These are phyloP conservation scores for Atrina japonica DNA, from an alignment of 2,888 invertebrate genomes.

Conservation along the genomic window DNA sequence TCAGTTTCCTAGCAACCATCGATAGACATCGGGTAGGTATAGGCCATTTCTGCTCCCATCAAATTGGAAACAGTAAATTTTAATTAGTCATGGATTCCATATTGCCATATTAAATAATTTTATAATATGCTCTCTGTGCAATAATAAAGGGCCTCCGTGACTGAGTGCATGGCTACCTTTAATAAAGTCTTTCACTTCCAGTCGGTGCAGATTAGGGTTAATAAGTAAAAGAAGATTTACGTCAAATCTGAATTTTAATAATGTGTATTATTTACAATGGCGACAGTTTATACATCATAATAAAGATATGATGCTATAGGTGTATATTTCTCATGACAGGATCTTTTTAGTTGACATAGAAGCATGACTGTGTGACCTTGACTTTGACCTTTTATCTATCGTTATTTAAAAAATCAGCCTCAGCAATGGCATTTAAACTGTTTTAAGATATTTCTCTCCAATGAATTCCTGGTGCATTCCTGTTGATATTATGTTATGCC, in stretches of 20 bases:
- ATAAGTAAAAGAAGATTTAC: not conserved
- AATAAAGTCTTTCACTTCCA: not conserved
- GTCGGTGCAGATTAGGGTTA: not conserved
- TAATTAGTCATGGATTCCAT: no score
- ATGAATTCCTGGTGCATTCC: no score
- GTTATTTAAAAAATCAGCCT: no score
- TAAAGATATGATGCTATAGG: not conserved
- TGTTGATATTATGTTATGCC: no score
- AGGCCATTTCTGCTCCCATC: not conserved
- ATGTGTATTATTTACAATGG: not conserved
- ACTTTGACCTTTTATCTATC: no score
- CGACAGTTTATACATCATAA: not conserved
- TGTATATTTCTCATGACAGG: no score
- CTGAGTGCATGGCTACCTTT: not conserved
- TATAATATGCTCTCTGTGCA: no score
- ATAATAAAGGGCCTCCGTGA: not conserved
- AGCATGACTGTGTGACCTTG: no score
- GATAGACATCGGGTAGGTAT: conserved; percentile 90
- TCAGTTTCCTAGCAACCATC: conserved; percentile 87
- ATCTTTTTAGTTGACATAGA: no score
- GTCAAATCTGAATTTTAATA: not conserved
- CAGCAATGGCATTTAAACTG: no score
- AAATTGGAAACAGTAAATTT: not conserved
- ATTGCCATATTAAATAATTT: no score
- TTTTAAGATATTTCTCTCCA: no score